Base-by-base conservation (phyloP, 2,797 vertebrate species). In the Ptychobarbus kaznakovi region DNA sequence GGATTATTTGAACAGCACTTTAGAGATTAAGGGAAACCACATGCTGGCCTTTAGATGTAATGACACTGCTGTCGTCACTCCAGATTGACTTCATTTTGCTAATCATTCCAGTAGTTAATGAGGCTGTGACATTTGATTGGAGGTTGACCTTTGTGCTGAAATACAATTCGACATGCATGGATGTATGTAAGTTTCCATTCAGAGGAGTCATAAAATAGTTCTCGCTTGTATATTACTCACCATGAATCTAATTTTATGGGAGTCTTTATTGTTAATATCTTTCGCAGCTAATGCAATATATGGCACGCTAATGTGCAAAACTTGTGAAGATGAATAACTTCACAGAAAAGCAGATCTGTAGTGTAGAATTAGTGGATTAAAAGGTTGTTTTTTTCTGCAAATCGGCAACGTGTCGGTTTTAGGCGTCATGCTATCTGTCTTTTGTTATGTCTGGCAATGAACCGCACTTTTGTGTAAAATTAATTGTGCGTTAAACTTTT, bases 221-320 rank as follows among this genome's bases (percentile, higher is more conserved):
- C 88, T 85, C 1, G 74, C 42, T 65, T 63, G 44, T 72, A 86
- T 88, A 90, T 89, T 92, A 91, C 91, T 92, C 90, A 91, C 90
- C 88, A 88, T 89, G 89, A 92, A 90, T 90, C 87, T 78, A 88
- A 82, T 81, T 92, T 93, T 89, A 91, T 88, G 86, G 63, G 77
- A 80, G 86, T 84, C 84, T 91, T 80, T 86, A 86, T 82, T 86
- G 82, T 85, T 90, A 86, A 89, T 93, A 91, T 89, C 81, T 86
- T 83, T 90, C 81, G 85, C 90, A 78, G 22, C 82, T 86, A 89
- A 90, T 87, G 88, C 91, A 93, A 92, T 93, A 89, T 91, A 91
- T 91, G 86, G 78, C 63, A 80, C 49, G 28, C 35, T 79, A 80
- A 51, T 73, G 70, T 51, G 44, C 74, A 81, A 70, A 80, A 53